phyloP scores from a whole-genome alignment of 2,113 vertebrate genomes.

The Apodemus sylvaticus region DNA sequence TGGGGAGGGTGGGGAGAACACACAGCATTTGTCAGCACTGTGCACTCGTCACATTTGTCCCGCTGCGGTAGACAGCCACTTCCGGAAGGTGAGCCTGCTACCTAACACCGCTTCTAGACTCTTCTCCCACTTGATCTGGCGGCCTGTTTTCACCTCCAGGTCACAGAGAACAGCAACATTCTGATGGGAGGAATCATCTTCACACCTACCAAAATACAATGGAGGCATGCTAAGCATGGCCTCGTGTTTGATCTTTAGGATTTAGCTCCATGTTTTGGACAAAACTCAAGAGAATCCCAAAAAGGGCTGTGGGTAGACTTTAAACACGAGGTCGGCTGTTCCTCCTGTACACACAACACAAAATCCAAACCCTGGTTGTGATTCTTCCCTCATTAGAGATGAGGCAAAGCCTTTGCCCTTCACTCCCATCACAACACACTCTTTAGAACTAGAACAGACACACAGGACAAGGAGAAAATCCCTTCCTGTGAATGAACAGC shows the following conservation, averaged over 20 bases:
- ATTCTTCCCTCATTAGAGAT: slow-evolving; percentile 42
- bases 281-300: slow-evolving; percentile 49
- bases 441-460: slow-evolving; percentile 35
- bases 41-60: slow-evolving; percentile 89
- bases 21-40: slow-evolving; percentile 97
- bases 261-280: not conserved
- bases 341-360: not conserved
- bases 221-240: not conserved
- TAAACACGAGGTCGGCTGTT: not conserved
- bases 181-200: not conserved
- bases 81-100: slow-evolving; percentile 63
- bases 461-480: slow-evolving; percentile 47
- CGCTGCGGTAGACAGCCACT: not conserved
- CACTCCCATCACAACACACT: not conserved
- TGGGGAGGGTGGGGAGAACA: slow-evolving; percentile 87
- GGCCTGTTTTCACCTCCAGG: slow-evolving; percentile 67
- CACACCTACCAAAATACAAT: not conserved
- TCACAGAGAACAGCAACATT: not conserved
- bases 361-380: slow-evolving; percentile 16
- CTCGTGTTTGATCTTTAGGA: slow-evolving; percentile 16
- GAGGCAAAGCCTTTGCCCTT: slow-evolving; percentile 11
- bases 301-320: slow-evolving; percentile 59
- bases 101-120: slow-evolving; percentile 55
- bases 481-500: not conserved
- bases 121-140: slow-evolving; percentile 68